These are phyloP conservation scores for Diprion similis DNA, from an alignment of 1,140 invertebrate species.

Conservation along the genomic window DNA sequence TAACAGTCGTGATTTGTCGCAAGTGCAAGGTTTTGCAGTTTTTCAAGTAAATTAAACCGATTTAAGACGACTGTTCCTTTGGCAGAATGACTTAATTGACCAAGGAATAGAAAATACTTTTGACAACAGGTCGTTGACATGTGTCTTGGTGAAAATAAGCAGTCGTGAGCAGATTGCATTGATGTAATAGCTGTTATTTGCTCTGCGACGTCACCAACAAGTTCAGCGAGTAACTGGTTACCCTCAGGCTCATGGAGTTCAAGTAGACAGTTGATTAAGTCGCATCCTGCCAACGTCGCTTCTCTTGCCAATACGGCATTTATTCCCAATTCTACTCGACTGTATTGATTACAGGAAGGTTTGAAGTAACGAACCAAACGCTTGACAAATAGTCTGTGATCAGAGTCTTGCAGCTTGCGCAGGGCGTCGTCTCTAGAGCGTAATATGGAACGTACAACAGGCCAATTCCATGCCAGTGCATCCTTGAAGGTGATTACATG, in stretches of 20 bases:
- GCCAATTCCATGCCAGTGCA: constrained; percentile 70
- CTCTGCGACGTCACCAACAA: constrained; percentile 80
- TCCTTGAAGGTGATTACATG: constrained; percentile 67
- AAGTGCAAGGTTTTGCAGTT: constrained; percentile 80
- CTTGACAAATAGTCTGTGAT: constrained; percentile 79
- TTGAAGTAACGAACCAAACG: constrained; percentile 86
- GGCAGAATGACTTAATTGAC: constrained; percentile 79
- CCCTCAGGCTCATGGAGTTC: constrained; percentile 62
- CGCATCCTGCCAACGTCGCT: constrained; percentile 75
- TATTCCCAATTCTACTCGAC: constrained; percentile 72
- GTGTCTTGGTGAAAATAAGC: constrained; percentile 86
- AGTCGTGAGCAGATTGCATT: constrained; percentile 81
- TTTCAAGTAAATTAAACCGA: constrained; percentile 80
- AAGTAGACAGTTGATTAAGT: constrained; percentile 80
- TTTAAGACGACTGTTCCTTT: constrained; percentile 79
- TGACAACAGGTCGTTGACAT: constrained; percentile 89
- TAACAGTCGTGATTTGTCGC: constrained; percentile 89
- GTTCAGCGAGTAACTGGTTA: constrained; percentile 74
- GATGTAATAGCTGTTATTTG: constrained; percentile 78
- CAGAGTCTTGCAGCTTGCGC: constrained; percentile 66
- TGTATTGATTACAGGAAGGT: constrained; percentile 86
- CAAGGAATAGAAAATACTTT: constrained; percentile 93
- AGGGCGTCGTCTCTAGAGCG: constrained; percentile 51
- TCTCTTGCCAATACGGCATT: constrained; percentile 62
- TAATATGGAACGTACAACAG: constrained; percentile 66